Conservation (phyloP, 2,797 vertebrate genomes). For the Vultur gryphus region DNA sequence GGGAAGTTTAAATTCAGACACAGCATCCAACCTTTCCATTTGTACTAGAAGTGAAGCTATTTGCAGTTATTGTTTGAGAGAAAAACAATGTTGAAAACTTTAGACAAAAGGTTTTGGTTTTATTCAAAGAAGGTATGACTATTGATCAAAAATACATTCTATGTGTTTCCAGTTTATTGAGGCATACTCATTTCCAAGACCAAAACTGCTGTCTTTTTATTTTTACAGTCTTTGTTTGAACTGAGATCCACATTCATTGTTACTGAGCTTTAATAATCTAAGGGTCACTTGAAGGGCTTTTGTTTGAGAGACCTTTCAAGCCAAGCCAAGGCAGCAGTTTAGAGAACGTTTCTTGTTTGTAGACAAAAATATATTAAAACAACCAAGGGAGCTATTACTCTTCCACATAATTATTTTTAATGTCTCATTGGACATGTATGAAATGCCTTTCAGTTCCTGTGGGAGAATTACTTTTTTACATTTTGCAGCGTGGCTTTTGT, state of each 20-base stretch:
- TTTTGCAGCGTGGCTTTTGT: conserved; percentile 64
- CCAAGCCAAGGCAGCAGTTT: conserved; percentile 80
- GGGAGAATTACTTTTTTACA: conserved; percentile 75
- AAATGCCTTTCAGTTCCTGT: conserved; percentile 79
- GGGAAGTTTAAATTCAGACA: not conserved
- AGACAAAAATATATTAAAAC: conserved; percentile 82
- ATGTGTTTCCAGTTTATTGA: not conserved
- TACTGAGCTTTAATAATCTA: conserved; percentile 67
- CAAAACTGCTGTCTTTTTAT: conserved; percentile 44
- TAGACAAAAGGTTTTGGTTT: not conserved
- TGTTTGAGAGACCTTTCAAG: conserved; percentile 82
- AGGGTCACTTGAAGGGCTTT: conserved; percentile 77
- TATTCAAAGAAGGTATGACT: not conserved
- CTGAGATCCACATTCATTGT: conserved; percentile 66
- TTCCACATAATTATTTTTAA: conserved; percentile 82
- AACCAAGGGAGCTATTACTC: conserved; percentile 84
- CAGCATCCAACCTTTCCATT: not conserved
- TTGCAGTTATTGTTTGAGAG: not conserved
- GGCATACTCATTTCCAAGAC: not conserved
- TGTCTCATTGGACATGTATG: conserved; percentile 78
- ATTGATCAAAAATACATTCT: not conserved
- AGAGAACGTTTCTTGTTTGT: conserved; percentile 83
- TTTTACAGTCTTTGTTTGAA: conserved; percentile 50
- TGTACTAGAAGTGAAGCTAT: not conserved
- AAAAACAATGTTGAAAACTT: not conserved